Percentiles rank a stretch among this genome's conserved stretches.
phyloP scores from a whole-genome alignment of 1,140 invertebrate species.

The Bombus consobrinus region DNA sequence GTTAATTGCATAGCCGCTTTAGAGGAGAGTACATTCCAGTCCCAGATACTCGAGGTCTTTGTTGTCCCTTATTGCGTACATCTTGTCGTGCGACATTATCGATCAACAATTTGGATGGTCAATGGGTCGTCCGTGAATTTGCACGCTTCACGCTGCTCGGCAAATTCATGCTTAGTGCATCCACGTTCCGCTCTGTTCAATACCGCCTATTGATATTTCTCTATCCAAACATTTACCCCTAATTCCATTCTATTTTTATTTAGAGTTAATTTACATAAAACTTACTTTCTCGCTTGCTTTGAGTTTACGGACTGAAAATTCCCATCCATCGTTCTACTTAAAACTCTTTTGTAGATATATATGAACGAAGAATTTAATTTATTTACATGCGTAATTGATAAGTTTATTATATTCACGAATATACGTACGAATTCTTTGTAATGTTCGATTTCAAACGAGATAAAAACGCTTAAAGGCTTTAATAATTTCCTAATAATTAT shows the following conservation, averaged over 20 bases:
- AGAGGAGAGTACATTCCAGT: constrained; percentile 31
- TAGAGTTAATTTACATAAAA: no score
- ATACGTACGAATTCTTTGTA: no score
- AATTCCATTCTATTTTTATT: background rate
- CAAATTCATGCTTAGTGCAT: background rate
- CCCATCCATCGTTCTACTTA: no score
- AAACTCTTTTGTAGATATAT: no score
- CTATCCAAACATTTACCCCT: background rate
- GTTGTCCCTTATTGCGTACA: constrained; percentile 36
- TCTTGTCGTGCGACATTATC: constrained; percentile 32
- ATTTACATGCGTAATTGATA: no score
- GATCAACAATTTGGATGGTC: constrained; percentile 32
- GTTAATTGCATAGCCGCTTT: constrained; percentile 47
- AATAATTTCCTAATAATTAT: no score
- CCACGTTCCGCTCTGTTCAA: background rate
- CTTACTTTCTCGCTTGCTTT: no score
- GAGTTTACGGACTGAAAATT: no score
- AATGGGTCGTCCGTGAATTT: constrained; percentile 8
- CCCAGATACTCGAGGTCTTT: constrained; percentile 43
- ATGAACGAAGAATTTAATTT: no score
- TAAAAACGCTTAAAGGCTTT: no score
- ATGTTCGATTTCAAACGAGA: no score
- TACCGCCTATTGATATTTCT: background rate
- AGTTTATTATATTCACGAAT: no score
- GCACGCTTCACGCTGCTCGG: background rate